Percentiles rank a stretch among this genome's conserved stretches.
Conservation (phyloP, 2,888 invertebrate species). For the Pimpla rufipes region DNA sequence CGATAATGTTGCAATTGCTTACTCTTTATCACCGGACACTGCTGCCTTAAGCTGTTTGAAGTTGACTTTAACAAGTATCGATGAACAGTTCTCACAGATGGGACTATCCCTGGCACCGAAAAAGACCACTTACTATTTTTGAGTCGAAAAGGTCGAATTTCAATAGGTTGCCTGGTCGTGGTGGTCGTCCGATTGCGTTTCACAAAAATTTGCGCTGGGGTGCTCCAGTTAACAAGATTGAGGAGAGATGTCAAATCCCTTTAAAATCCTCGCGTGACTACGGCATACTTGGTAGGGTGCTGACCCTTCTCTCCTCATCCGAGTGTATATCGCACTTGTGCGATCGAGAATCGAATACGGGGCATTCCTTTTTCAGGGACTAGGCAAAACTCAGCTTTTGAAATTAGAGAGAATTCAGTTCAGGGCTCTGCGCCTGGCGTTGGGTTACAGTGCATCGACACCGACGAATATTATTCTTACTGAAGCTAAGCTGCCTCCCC, state of each 20-base stretch:
- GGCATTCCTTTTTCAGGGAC: conserved; percentile 27
- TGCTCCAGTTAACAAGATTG: conserved; percentile 30
- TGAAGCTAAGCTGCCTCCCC: conserved; percentile 22
- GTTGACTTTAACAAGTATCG: not conserved
- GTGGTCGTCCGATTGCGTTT: not conserved
- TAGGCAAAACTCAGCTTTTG: not conserved
- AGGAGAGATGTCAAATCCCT: conserved; percentile 19
- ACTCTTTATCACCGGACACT: not conserved
- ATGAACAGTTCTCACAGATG: not conserved
- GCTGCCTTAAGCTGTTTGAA: not conserved
- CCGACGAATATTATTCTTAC: conserved; percentile 58
- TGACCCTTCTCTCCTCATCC: not conserved
- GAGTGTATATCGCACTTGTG: not conserved
- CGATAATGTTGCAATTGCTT: conserved; percentile 23
- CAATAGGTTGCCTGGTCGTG: not conserved
- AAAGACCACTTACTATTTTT: conserved; percentile 47
- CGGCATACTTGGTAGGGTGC: conserved; percentile 46
- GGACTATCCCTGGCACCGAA: conserved; percentile 25
- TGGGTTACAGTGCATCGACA: conserved; percentile 57
- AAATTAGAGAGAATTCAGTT: conserved; percentile 56
- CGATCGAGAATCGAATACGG: conserved; percentile 55
- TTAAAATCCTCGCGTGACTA: conserved; percentile 40
- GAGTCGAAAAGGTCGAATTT: not conserved
- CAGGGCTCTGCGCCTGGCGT: conserved; percentile 40
- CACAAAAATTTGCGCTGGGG: conserved; percentile 8